phyloP scores from a whole-genome alignment of 2,797 vertebrate species.

The Gymnoscopelus microlampas region DNA sequence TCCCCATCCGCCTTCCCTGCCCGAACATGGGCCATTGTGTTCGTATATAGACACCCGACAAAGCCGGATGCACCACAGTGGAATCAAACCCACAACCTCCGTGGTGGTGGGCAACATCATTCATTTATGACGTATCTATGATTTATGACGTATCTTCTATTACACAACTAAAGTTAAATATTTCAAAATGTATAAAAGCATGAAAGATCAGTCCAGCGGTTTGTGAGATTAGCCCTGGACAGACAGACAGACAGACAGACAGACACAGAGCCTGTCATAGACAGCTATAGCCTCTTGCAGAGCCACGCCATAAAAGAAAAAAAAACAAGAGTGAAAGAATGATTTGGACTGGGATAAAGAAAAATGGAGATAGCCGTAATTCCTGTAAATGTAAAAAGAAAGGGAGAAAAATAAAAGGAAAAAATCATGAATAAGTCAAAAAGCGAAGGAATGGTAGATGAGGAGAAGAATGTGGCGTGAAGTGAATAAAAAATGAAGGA shows the following conservation, averaged over 20 bases:
- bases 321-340: constrained; percentile 18
- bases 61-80: too few relatives aligned
- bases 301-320: constrained; percentile 1
- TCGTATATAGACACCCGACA: too few relatives aligned
- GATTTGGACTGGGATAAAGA: constrained; percentile 14
- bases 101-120: too few relatives aligned
- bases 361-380: constrained; percentile 13
- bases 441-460: constrained; percentile 28
- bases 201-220: too few relatives aligned
- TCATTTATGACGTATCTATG: too few relatives aligned
- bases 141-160: too few relatives aligned
- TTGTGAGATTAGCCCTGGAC: too few relatives aligned
- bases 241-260: background rate
- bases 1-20: too few relatives aligned
- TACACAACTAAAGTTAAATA: too few relatives aligned
- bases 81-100: too few relatives aligned
- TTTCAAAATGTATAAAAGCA: too few relatives aligned
- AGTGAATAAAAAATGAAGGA: constrained; percentile 28
- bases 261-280: constrained; percentile 2
- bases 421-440: constrained; percentile 5
- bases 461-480: constrained; percentile 40
- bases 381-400: constrained; percentile 30
- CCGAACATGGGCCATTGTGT: too few relatives aligned
- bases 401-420: constrained; percentile 36
- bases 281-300: background rate